Evolutionary conservation across 2,888 invertebrate species (phyloP).

Genomic region (Nomada fabriciana): DNA sequence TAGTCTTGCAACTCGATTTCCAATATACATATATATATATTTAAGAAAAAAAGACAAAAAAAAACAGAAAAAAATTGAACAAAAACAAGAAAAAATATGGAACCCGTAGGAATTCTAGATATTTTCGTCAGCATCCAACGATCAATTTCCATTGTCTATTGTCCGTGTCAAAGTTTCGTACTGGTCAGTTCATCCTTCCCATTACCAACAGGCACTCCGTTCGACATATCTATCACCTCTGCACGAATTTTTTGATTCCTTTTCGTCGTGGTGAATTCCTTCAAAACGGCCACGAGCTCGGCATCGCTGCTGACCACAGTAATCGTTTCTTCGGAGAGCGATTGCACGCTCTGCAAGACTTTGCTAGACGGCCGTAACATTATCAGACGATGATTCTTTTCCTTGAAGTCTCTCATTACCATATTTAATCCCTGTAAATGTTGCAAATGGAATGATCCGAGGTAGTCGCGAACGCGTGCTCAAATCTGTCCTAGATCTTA

Average conservation of each 20-base stretch:
- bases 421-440: slow-evolving; percentile 72
- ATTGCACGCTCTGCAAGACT: slow-evolving; percentile 72
- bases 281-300: slow-evolving; percentile 71
- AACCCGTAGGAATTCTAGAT: slow-evolving; percentile 1
- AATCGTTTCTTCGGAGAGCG: slow-evolving; percentile 68
- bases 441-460: background rate
- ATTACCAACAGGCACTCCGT: slow-evolving; percentile 8
- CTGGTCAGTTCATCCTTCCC: slow-evolving; percentile 41
- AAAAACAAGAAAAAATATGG: background rate
- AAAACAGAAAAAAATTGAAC: background rate
- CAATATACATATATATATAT: slow-evolving; percentile 31
- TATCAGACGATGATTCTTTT: slow-evolving; percentile 69
- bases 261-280: slow-evolving; percentile 47
- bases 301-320: slow-evolving; percentile 71
- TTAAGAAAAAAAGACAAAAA: slow-evolving; percentile 15
- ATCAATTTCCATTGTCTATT: background rate
- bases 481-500: slow-evolving; percentile 32
- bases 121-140: background rate
- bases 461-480: background rate
- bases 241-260: slow-evolving; percentile 25
- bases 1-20: slow-evolving; percentile 43
- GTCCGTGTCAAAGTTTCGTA: slow-evolving; percentile 55
- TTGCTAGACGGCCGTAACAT: slow-evolving; percentile 69
- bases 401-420: slow-evolving; percentile 73
- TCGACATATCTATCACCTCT: slow-evolving; percentile 45